Evolutionary conservation across 2,113 vertebrate genomes (phyloP).

Genomic region (Falco punctatus): DNA sequence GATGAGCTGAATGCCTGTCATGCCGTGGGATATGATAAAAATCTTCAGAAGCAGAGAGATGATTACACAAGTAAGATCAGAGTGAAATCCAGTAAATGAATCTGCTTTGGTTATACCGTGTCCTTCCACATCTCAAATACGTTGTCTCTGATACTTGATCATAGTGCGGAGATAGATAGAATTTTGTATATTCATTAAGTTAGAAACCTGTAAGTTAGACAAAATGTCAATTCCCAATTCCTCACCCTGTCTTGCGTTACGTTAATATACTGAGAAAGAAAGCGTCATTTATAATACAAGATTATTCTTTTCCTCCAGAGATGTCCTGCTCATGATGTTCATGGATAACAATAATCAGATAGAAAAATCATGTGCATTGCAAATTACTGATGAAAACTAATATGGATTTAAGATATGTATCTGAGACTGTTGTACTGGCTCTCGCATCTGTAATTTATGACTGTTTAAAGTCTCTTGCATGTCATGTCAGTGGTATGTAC

Average conservation of each 20-base stretch:
- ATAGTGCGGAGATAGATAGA: not conserved
- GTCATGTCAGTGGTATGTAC: not conserved
- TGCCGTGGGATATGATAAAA: conserved; percentile 25
- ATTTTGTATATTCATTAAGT: not conserved
- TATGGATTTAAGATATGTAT: not conserved
- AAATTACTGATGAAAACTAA: conserved; percentile 7
- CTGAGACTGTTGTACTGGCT: conserved; percentile 10
- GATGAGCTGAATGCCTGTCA: not conserved
- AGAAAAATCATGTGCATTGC: not conserved
- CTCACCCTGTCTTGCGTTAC: conserved; percentile 2
- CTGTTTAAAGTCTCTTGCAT: conserved; percentile 21
- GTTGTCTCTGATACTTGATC: conserved; percentile 6
- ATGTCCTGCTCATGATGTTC: not conserved
- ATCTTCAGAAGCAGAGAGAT: conserved; percentile 9
- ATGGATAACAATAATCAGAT: not conserved
- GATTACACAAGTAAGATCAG: conserved; percentile 23
- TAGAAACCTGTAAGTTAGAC: not conserved
- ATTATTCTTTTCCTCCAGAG: not conserved
- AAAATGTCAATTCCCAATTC: not conserved
- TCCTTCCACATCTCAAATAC: conserved; percentile 6
- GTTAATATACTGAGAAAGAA: not conserved
- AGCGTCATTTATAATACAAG: not conserved
- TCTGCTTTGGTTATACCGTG: conserved; percentile 5
- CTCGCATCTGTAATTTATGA: not conserved
- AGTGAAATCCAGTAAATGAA: not conserved